Percentiles rank a stretch among this genome's conserved stretches.
phyloP scores from a whole-genome alignment of 2,113 vertebrate genomes.

The Aleadryas rufinucha region DNA sequence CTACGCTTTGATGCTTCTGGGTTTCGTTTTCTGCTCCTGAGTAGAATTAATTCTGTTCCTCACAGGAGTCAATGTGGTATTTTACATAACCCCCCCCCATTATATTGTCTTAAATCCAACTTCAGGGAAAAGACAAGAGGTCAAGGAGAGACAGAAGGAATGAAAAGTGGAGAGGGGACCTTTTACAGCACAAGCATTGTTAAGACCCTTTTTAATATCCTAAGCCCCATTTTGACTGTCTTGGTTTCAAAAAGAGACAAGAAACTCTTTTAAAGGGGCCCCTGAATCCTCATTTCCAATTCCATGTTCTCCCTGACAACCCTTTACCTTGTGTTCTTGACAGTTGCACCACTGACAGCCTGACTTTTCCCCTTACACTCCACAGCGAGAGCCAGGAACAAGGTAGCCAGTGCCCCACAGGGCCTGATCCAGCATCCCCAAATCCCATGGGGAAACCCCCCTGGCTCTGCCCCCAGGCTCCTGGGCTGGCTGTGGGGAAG shows the following conservation, averaged over 20 bases:
- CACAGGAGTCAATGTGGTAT: not conserved
- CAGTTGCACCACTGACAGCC: not conserved
- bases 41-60: conserved; percentile 53
- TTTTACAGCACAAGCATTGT: not conserved
- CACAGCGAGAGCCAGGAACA: not conserved
- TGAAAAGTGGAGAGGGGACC: not conserved
- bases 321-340: conserved; percentile 3
- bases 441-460: fast-evolving
- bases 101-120: conserved; percentile 47
- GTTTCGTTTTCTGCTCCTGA: conserved; percentile 52
- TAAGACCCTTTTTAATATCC: not conserved
- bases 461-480: fast-evolving
- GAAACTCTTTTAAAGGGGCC: not conserved
- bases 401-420: fast-evolving
- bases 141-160: conserved; percentile 1
- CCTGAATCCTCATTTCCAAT: conserved; percentile 39
- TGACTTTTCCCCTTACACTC: not conserved
- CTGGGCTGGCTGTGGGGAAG: fast-evolving
- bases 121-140: conserved; percentile 11
- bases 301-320: conserved; percentile 12
- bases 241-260: not conserved
- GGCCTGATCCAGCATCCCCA: not conserved
- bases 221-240: not conserved
- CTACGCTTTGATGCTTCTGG: conserved; percentile 46
- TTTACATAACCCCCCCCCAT: not conserved